Conservation (phyloP, 2,113 vertebrate species). For the Nipponia nippon region DNA sequence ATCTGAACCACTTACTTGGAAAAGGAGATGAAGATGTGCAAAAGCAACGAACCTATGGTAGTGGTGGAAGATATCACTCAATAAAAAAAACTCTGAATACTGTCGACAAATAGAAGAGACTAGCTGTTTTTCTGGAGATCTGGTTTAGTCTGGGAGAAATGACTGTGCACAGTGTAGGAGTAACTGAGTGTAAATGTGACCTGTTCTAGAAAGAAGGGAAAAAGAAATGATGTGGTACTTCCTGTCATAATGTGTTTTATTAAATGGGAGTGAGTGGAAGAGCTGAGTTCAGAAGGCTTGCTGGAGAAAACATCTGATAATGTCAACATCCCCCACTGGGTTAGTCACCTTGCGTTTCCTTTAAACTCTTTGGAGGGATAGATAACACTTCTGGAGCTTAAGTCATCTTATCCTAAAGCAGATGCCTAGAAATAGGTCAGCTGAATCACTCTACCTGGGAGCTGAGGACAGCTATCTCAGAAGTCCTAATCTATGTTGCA, state of each 20-base stretch:
- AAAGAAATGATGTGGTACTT: background rate
- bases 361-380: background rate
- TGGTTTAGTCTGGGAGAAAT: background rate
- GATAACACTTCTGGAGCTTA: background rate
- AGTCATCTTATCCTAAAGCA: slow-evolving; percentile 22
- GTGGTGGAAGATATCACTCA: background rate
- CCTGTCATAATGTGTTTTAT: background rate
- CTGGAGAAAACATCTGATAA: background rate
- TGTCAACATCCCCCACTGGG: background rate
- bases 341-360: background rate
- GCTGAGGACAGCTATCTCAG: background rate
- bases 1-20: background rate
- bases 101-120: background rate
- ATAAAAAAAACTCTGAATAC: background rate
- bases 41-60: background rate
- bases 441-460: slow-evolving; percentile 19
- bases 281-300: background rate
- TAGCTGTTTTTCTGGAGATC: background rate
- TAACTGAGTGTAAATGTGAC: background rate
- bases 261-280: background rate
- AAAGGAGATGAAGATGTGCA: background rate
- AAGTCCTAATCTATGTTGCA: background rate
- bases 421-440: slow-evolving; percentile 51
- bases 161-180: background rate
- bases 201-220: background rate